Base-by-base conservation (phyloP, 2,113 vertebrate genomes). In the Thalassarche chlororhynchos region DNA sequence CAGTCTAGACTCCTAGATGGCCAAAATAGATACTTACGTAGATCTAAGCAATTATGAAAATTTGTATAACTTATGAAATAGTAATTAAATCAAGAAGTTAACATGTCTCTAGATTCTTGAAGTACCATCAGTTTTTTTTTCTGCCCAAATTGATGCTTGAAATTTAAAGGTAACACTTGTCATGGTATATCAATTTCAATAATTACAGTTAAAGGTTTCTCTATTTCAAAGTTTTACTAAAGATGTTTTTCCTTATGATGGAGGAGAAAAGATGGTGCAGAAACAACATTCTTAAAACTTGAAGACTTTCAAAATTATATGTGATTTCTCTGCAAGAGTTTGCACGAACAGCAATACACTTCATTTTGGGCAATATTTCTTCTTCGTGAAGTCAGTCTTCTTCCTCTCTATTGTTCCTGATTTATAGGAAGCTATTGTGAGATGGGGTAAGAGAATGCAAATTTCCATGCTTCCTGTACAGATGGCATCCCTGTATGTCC, bases 311-410 rank as follows among this genome's bases (percentile, higher is more conserved):
- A 85, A 60, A 84, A 51, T 60, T 46, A 5, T 3, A 6, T 52
- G 7, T 46, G 31, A 38, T 87, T 17, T 85, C 14, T 74, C 25
- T 76, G 21, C 20, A 61, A 32, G 14, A 61, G 9, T 19, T 75
- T 77, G 15, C 13, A 38, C 0, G 0, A 54, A 40, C 9, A 92
- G 2, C 19, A 61, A 14, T 51, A 36, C 5, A 17, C 4, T 85
- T 44, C 8, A 57, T 47, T 79, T 44, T 32, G 25, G 18, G 5
- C 10, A 83, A 31, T 20, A 75, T 71, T 55, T 75, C 51, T 31
- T 31, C 12, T 49, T 40, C 28, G 36, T 84, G 24, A 90, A 90
- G 25, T 36, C 34, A 49, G 3, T 46, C 5, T 17, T 93, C 21
- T 51, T 88, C 38, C 25, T 61, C 12, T 44, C 19, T 58, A 4